Conservation (phyloP, 2,113 vertebrate species). For the Lophochroa leadbeateri region DNA sequence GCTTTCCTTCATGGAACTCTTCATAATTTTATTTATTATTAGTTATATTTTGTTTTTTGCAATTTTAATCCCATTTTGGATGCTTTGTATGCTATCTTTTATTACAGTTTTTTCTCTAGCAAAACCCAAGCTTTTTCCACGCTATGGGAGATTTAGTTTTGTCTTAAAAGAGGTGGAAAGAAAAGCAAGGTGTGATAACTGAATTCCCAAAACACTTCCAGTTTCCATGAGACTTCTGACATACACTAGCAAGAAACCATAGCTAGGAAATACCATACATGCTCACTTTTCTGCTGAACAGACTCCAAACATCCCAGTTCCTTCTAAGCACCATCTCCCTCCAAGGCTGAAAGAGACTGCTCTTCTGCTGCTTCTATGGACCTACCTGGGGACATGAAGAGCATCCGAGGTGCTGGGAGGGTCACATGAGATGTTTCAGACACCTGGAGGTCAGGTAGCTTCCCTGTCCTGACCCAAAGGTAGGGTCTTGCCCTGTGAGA, state of each 20-base stretch:
- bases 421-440: neutral
- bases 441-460: neutral
- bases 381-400: neutral
- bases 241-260: neutral
- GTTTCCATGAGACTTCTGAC: neutral
- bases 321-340: neutral
- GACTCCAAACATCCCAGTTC: neutral
- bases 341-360: neutral
- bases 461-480: neutral
- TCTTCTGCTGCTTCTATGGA: neutral
- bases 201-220: neutral
- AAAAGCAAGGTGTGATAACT: neutral
- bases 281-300: neutral
- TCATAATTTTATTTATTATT: neutral
- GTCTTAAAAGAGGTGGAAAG: neutral
- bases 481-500: neutral
- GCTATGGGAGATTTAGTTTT: neutral
- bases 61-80: neutral
- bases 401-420: fast-evolving
- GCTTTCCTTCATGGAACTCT: neutral
- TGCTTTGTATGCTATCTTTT: neutral
- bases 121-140: neutral
- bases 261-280: fast-evolving
- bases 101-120: neutral
- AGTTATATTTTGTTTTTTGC: neutral